These are phyloP conservation scores for Drosophila orena DNA, from an alignment of 1,140 invertebrate species.

Conservation along the genomic window DNA sequence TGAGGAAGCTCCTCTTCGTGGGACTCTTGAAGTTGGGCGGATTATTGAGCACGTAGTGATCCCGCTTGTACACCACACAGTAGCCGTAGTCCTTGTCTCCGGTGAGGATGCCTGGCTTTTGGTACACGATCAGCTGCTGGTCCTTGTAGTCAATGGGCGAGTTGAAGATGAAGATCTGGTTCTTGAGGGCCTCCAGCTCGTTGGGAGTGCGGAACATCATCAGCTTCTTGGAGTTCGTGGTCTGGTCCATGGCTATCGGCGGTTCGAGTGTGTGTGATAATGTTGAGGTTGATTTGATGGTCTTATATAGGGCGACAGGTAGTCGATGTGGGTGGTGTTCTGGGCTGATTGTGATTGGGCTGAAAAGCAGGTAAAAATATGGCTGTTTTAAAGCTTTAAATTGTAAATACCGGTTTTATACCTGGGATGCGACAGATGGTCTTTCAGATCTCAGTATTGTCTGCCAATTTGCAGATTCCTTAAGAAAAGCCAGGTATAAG, in stretches of 20 bases:
- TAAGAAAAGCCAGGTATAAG: not conserved
- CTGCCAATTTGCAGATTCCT: slow-evolving; percentile 18
- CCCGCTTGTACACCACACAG: slow-evolving; percentile 67
- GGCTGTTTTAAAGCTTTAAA: slow-evolving; percentile 3
- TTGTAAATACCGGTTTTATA: slow-evolving; percentile 21
- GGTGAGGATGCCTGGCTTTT: slow-evolving; percentile 7
- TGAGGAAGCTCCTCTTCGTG: slow-evolving; percentile 62
- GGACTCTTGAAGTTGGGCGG: slow-evolving; percentile 60
- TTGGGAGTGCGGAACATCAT: slow-evolving; percentile 49
- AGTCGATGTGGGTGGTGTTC: not conserved
- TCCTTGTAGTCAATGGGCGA: slow-evolving; percentile 59
- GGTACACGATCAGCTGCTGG: slow-evolving; percentile 60
- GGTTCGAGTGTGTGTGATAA: slow-evolving; percentile 29
- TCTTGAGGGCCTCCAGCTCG: slow-evolving; percentile 21
- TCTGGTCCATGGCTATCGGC: slow-evolving; percentile 39
- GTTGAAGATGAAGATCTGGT: slow-evolving; percentile 55
- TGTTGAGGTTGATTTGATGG: not conserved
- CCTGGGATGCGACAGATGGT: slow-evolving; percentile 11
- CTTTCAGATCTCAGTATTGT: slow-evolving; percentile 1
- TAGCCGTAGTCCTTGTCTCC: slow-evolving; percentile 38
- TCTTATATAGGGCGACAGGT: slow-evolving; percentile 46
- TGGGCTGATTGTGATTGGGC: not conserved
- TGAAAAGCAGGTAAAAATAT: not conserved
- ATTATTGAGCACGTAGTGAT: slow-evolving; percentile 61
- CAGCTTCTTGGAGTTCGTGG: slow-evolving; percentile 22